These are phyloP conservation scores for Aradophagus sp. DNA, from an alignment of 1,140 invertebrate genomes.

Conservation along the genomic window DNA sequence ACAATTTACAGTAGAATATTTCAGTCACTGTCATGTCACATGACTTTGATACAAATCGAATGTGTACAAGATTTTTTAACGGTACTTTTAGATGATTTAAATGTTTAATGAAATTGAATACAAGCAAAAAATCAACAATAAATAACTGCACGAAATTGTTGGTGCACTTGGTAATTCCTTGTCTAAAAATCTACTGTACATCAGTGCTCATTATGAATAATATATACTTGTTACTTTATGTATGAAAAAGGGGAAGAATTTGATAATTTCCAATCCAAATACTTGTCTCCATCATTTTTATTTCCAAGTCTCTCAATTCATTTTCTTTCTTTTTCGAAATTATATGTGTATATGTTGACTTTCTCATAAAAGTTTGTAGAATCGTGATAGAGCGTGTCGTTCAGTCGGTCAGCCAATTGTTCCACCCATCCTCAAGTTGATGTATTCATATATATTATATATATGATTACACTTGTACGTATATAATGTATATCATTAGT, in stretches of 20 bases:
- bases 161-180: conserved; percentile 21
- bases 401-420: conserved; percentile 50
- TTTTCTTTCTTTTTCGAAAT: conserved; percentile 48
- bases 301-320: conserved; percentile 34
- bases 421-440: conserved; percentile 8
- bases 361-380: conserved; percentile 47
- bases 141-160: conserved; percentile 20
- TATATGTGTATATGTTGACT: conserved; percentile 56
- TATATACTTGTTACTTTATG: conserved; percentile 43
- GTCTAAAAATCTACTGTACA: conserved; percentile 41
- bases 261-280: conserved; percentile 54
- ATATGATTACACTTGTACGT: conserved; percentile 40
- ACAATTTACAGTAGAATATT: conserved; percentile 14
- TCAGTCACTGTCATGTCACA: conserved; percentile 15
- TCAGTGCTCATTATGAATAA: conserved; percentile 31
- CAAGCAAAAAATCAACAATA: no score
- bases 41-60: conserved; percentile 5
- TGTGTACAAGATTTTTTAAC: no score
- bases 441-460: conserved; percentile 50
- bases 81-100: no score
- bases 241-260: conserved; percentile 50
- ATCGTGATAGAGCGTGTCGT: conserved; percentile 23
- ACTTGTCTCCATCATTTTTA: conserved; percentile 46
- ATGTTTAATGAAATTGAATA: no score
- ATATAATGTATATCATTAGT: conserved; percentile 39